phyloP scores from a whole-genome alignment of 2,888 invertebrate species.

The Sinotaia quadrata region DNA sequence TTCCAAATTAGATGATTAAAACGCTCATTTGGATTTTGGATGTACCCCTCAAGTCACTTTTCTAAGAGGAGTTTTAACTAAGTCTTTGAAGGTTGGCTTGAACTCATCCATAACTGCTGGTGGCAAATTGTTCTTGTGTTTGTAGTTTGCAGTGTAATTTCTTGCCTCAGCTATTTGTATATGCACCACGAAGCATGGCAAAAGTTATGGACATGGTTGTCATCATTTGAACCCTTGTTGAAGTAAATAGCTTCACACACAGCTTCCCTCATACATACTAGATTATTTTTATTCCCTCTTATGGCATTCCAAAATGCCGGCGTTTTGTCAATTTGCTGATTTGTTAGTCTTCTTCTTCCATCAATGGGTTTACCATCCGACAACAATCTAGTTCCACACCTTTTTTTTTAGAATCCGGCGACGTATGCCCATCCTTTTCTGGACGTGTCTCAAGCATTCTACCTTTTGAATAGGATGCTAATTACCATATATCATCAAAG shows the following conservation, averaged over 20 bases:
- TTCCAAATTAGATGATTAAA: conserved; percentile 5
- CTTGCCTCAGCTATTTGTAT: conserved; percentile 16
- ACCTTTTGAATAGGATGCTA: too few species aligned
- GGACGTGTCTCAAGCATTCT: too few species aligned
- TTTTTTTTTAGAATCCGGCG: too few species aligned
- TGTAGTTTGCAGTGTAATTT: conserved; percentile 1
- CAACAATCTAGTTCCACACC: too few species aligned
- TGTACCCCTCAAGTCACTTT: not conserved
- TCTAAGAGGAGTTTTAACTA: not conserved
- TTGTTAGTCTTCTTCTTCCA: too few species aligned
- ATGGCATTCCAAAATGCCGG: too few species aligned
- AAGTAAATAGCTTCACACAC: not conserved
- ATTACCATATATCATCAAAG: too few species aligned
- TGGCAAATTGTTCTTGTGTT: conserved; percentile 7
- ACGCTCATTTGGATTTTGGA: conserved; percentile 14
- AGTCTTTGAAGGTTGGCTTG: conserved; percentile 8
- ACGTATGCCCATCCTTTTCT: too few species aligned
- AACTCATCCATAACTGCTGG: conserved; percentile 9
- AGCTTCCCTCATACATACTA: too few species aligned
- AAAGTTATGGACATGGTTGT: not conserved
- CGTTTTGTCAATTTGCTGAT: too few species aligned
- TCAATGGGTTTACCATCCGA: too few species aligned
- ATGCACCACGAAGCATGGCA: not conserved
- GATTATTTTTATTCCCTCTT: too few species aligned
- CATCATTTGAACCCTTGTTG: not conserved